Evolutionary conservation across 2,888 invertebrate species (phyloP).

Genomic region (Seladonia tumulorum): DNA sequence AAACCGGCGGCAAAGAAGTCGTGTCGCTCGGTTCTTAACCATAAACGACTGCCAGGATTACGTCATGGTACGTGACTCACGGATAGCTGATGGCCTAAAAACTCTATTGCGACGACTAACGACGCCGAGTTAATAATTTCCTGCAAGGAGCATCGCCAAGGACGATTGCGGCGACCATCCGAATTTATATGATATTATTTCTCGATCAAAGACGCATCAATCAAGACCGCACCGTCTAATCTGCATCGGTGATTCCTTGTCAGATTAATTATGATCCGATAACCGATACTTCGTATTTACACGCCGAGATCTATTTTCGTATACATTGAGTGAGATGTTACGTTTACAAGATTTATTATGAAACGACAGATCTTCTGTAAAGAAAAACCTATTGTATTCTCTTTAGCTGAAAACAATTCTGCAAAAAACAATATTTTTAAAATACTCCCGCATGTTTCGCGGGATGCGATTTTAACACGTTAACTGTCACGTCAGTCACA

Average conservation of each 20-base stretch:
- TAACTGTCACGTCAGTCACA: too few relatives aligned
- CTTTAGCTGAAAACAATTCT: neutral
- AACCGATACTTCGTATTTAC: neutral
- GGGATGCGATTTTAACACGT: neutral
- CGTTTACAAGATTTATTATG: too few relatives aligned
- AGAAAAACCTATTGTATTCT: neutral
- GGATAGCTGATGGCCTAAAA: constrained; percentile 72
- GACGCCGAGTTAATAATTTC: constrained; percentile 55
- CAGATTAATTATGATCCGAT: neutral
- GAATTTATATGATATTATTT: constrained; percentile 15
- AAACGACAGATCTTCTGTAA: too few relatives aligned
- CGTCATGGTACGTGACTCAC: constrained; percentile 74
- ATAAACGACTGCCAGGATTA: constrained; percentile 75
- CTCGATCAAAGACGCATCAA: neutral
- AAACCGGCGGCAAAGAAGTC: constrained; percentile 44
- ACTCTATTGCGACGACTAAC: constrained; percentile 62
- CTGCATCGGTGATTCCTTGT: neutral
- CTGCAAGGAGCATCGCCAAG: constrained; percentile 46
- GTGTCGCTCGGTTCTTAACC: constrained; percentile 73
- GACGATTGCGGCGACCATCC: neutral
- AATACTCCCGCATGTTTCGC: neutral
- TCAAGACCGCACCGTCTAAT: neutral
- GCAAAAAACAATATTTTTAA: neutral
- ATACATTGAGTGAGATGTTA: neutral
- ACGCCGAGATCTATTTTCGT: too few relatives aligned